A percentile compares a stretch with the other conserved stretches of the same genome.
Conservation (phyloP, 2,797 vertebrate species). For the Lepus oiostolus region DNA sequence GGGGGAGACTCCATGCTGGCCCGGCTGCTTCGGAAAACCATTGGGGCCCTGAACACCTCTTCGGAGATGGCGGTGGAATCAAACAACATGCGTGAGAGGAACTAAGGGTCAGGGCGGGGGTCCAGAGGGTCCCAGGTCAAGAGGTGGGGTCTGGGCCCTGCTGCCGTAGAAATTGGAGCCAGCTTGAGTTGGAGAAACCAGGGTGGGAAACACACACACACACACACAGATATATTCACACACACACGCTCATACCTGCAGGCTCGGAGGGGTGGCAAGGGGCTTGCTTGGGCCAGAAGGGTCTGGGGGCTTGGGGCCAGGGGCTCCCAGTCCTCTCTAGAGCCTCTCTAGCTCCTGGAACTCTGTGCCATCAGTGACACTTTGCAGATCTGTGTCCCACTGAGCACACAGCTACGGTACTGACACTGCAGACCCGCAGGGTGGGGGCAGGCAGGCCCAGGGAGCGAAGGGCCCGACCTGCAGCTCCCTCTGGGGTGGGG, state of each 20-base stretch:
- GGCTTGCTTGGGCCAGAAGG: not conserved
- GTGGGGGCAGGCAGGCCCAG: not conserved
- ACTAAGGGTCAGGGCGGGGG: accelerated
- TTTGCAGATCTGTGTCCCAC: not conserved
- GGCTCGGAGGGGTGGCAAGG: not conserved
- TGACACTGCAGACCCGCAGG: not conserved
- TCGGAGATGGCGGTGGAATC: constrained; percentile 84
- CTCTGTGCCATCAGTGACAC: too few relatives aligned
- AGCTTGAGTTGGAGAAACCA: not conserved
- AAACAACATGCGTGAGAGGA: constrained; percentile 89
- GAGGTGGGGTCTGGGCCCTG: not conserved
- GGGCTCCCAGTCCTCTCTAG: not conserved
- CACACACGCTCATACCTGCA: not conserved
- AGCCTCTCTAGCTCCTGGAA: not conserved
- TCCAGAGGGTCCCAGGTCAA: not conserved
- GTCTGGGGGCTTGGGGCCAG: not conserved
- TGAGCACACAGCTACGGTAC: not conserved
- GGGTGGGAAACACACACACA: not conserved
- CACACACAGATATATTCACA: too few relatives aligned
- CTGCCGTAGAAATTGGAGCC: not conserved
- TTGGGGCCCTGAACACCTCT: constrained; percentile 93
- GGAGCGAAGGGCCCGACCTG: not conserved
- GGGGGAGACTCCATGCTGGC: constrained; percentile 92
- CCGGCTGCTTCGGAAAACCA: constrained; percentile 90
- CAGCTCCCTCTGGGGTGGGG: not conserved